phyloP scores from a whole-genome alignment of 2,888 invertebrate species.

The Clivina fossor region DNA sequence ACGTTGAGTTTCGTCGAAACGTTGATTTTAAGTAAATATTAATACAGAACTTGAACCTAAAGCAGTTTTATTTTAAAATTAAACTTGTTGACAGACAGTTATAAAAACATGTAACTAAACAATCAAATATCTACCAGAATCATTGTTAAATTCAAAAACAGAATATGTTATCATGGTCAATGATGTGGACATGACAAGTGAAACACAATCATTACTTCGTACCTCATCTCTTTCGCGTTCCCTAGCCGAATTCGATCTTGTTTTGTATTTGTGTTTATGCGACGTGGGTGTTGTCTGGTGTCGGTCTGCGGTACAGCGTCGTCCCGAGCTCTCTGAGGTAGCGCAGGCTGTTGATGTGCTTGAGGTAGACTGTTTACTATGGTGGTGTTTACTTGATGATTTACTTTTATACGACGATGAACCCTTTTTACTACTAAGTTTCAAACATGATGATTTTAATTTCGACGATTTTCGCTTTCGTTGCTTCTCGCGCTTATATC shows the following conservation, averaged over 20 bases:
- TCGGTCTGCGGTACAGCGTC: slow-evolving; percentile 18
- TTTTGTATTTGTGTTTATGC: slow-evolving; percentile 27
- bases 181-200: too few species aligned
- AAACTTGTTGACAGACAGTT: too few species aligned
- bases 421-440: slow-evolving; percentile 21
- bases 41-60: too few species aligned
- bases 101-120: too few species aligned
- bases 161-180: too few species aligned
- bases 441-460: slow-evolving; percentile 39
- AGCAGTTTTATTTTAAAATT: too few species aligned
- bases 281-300: background rate
- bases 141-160: too few species aligned
- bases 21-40: too few species aligned
- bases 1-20: too few species aligned
- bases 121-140: too few species aligned
- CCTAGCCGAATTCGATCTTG: slow-evolving; percentile 18
- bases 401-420: slow-evolving; percentile 7
- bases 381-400: slow-evolving; percentile 8
- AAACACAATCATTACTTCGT: too few species aligned
- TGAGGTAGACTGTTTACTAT: slow-evolving; percentile 25
- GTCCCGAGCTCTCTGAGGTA: slow-evolving; percentile 38
- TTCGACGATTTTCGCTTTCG: slow-evolving; percentile 42
- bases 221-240: slow-evolving; percentile 21
- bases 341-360: slow-evolving; percentile 37
- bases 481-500: slow-evolving; percentile 40